phyloP scores from a whole-genome alignment of 2,113 vertebrate genomes.

The Mobula birostris region DNA sequence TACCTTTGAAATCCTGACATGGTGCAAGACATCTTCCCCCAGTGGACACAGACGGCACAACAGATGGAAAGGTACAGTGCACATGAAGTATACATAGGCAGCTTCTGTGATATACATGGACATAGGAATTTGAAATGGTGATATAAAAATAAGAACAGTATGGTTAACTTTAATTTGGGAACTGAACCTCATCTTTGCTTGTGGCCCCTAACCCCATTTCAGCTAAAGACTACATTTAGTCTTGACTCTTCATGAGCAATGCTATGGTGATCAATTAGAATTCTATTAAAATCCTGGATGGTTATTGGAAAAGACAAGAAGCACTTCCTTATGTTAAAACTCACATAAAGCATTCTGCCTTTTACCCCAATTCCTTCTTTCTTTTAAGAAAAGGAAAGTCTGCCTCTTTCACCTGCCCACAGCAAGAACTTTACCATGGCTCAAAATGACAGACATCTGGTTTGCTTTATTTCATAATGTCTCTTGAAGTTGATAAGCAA shows the following conservation, averaged over 20 bases:
- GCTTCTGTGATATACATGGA: background rate
- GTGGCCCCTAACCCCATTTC: background rate
- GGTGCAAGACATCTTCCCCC: background rate
- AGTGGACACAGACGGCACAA: background rate
- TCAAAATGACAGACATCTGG: background rate
- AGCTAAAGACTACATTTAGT: background rate
- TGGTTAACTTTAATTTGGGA: background rate
- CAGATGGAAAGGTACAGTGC: background rate
- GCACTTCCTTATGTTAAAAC: slow-evolving; percentile 6
- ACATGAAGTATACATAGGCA: background rate
- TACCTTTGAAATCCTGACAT: background rate
- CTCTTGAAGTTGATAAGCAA: slow-evolving; percentile 12
- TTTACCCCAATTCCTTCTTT: background rate
- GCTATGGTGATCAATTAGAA: slow-evolving; percentile 14
- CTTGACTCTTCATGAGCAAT: slow-evolving; percentile 13
- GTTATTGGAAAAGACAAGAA: slow-evolving; percentile 10
- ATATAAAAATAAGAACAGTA: background rate
- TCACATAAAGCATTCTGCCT: background rate
- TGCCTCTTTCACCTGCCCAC: background rate
- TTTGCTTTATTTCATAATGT: slow-evolving; percentile 1
- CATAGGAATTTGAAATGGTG: background rate
- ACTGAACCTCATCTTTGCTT: slow-evolving; percentile 3
- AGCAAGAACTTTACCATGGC: background rate
- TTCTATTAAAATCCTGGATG: background rate
- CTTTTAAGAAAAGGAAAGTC: background rate